phyloP scores from a whole-genome alignment of 2,888 invertebrate genomes.

The Drosophila crucigera region DNA sequence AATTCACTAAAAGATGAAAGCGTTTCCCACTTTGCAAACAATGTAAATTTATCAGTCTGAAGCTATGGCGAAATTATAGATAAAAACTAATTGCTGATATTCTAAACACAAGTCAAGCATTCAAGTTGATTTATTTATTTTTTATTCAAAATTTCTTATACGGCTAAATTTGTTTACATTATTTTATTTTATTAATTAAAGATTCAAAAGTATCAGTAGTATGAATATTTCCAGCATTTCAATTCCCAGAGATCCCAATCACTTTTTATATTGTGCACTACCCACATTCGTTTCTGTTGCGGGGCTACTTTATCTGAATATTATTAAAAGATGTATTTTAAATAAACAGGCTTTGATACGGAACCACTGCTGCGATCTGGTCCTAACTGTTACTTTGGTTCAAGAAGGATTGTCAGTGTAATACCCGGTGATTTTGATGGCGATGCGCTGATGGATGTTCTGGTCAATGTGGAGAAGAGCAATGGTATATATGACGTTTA shows the following conservation, averaged over 20 bases:
- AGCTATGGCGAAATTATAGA: background rate
- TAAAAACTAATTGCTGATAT: background rate
- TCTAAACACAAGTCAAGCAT: background rate
- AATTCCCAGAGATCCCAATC: background rate
- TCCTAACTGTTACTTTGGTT: slow-evolving; percentile 88
- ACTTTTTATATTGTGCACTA: background rate
- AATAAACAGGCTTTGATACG: slow-evolving; percentile 86
- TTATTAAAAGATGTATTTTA: background rate
- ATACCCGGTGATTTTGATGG: slow-evolving; percentile 98
- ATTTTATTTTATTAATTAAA: background rate
- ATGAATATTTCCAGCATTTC: background rate
- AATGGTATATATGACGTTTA: slow-evolving; percentile 86
- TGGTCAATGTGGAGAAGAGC: slow-evolving; percentile 88
- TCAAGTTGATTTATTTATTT: background rate
- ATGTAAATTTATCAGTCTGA: background rate
- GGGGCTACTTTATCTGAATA: background rate
- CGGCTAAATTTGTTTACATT: background rate
- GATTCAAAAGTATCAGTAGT: background rate
- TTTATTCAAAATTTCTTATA: background rate
- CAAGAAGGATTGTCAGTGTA: slow-evolving; percentile 90
- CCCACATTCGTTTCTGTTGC: background rate
- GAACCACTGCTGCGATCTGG: slow-evolving; percentile 84
- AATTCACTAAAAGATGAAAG: background rate
- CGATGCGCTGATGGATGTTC: slow-evolving; percentile 96
- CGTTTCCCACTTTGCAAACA: background rate